Conservation (phyloP, 2,888 invertebrate species). For the Camponotus fellah region DNA sequence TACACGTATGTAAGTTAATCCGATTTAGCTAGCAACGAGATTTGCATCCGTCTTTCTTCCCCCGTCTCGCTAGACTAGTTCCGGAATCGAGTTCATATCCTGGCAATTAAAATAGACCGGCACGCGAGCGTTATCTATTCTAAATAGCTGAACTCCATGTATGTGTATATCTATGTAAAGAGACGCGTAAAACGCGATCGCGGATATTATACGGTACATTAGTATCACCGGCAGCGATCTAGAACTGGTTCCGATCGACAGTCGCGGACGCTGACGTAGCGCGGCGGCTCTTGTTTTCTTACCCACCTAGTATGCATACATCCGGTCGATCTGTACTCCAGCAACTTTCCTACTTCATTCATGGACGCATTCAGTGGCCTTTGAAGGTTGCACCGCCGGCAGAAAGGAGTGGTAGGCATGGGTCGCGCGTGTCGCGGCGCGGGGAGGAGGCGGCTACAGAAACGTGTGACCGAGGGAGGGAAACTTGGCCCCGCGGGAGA, state of each 20-base stretch:
- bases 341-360: constrained; percentile 84
- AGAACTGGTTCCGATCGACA: constrained; percentile 63
- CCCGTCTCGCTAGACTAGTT: not conserved
- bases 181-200: constrained; percentile 26
- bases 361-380: constrained; percentile 85
- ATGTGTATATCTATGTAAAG: not conserved
- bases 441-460: constrained; percentile 15
- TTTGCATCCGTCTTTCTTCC: not conserved
- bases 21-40: not conserved
- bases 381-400: constrained; percentile 83
- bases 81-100: constrained; percentile 6
- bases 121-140: not conserved
- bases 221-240: constrained; percentile 30
- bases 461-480: constrained; percentile 18
- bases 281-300: constrained; percentile 71
- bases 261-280: constrained; percentile 28
- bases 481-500: constrained; percentile 29
- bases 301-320: constrained; percentile 76
- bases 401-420: constrained; percentile 75
- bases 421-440: constrained; percentile 64
- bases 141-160: constrained; percentile 3
- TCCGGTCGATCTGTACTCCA: constrained; percentile 79
- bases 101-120: constrained; percentile 24
- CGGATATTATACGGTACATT: constrained; percentile 39
- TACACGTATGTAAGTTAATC: too few species aligned